Conservation (phyloP, 2,797 vertebrate genomes). For the Anisognathus igniventris region DNA sequence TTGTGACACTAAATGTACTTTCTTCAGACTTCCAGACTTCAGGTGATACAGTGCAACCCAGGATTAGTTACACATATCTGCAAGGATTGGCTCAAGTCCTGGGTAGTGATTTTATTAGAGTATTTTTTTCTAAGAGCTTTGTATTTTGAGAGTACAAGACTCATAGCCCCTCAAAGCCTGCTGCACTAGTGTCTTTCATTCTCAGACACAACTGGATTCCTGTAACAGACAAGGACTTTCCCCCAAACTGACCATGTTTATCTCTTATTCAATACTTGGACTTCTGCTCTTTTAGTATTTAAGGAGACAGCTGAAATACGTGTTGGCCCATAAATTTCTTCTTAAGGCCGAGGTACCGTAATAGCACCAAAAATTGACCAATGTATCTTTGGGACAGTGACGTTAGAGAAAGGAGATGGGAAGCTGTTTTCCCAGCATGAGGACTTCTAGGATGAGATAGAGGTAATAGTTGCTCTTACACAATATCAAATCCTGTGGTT, state of each 20-base stretch:
- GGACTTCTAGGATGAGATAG: neutral
- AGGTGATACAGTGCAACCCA: neutral
- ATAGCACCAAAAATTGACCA: neutral
- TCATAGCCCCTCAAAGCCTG: neutral
- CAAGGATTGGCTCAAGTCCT: neutral
- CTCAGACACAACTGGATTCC: neutral
- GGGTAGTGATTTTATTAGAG: neutral
- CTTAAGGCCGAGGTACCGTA: neutral
- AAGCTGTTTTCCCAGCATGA: neutral
- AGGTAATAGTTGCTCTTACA: neutral
- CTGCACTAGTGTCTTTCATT: neutral
- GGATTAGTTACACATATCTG: neutral
- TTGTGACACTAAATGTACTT: constrained; percentile 8
- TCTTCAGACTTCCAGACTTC: neutral
- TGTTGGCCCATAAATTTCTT: neutral
- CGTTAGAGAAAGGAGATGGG: neutral
- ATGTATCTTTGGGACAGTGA: neutral
- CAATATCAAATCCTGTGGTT: neutral
- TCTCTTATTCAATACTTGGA: neutral
- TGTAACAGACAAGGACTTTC: neutral
- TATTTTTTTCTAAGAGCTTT: neutral
- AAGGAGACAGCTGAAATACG: neutral
- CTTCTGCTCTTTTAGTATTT: neutral
- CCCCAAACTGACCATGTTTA: neutral
- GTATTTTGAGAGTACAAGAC: neutral